Conservation (phyloP, 2,113 vertebrate species). For the Dasyurus viverrinus region DNA sequence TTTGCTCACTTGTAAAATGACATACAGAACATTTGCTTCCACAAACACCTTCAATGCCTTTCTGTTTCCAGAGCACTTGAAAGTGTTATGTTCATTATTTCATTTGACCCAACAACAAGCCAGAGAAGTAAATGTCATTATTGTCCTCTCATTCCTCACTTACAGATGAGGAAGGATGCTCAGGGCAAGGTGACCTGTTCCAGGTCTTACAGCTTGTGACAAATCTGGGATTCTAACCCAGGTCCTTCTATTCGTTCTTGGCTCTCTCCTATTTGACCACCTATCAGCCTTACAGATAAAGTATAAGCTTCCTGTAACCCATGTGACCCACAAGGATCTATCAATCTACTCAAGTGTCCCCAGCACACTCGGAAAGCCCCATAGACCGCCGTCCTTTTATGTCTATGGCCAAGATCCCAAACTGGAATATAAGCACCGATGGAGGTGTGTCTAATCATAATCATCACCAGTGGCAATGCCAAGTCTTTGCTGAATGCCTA, state of each 20-base stretch:
- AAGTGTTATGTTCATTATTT: not conserved
- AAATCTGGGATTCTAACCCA: not conserved
- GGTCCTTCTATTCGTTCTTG: not conserved
- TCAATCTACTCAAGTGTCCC: not conserved
- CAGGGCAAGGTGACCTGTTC: not conserved
- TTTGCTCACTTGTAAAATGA: not conserved
- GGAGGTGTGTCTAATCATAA: not conserved
- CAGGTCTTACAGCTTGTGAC: no score
- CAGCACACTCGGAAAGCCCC: not conserved
- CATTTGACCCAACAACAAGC: not conserved
- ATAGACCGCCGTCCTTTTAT: not conserved
- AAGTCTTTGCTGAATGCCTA: not conserved
- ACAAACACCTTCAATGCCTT: not conserved
- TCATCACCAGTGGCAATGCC: not conserved
- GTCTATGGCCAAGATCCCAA: not conserved
- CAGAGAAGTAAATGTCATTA: not conserved
- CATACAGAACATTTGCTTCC: no score
- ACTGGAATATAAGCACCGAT: not conserved
- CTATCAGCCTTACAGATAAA: not conserved
- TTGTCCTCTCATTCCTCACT: not conserved
- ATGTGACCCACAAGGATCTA: not conserved
- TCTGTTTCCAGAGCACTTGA: not conserved
- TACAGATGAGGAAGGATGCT: not conserved
- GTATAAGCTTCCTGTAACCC: not conserved
- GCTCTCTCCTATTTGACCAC: not conserved